Conservation (phyloP, 2,113 vertebrate species). For the Daphoenositta chrysoptera region DNA sequence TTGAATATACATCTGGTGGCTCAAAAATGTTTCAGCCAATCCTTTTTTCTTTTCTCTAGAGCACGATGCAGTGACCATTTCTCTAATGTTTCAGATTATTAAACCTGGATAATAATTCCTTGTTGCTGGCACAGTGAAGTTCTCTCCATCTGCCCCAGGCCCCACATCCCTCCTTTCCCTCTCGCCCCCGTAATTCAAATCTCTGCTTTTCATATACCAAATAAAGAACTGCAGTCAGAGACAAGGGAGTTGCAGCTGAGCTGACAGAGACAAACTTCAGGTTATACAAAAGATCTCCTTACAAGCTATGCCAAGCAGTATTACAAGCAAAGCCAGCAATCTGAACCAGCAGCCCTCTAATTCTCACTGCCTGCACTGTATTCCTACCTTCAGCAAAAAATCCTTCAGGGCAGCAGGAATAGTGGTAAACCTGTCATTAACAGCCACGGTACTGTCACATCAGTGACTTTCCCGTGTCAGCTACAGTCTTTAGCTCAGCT, state of each 20-base stretch:
- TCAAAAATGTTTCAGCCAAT: neutral
- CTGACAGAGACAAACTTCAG: constrained; percentile 46
- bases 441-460: constrained; percentile 36
- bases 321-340: constrained; percentile 33
- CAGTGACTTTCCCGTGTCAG: constrained; percentile 25
- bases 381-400: constrained; percentile 59
- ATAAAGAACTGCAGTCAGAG: neutral
- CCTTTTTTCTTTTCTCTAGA: neutral
- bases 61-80: neutral
- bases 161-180: neutral
- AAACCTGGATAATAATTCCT: neutral
- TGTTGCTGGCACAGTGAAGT: neutral
- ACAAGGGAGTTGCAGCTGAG: neutral
- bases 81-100: neutral
- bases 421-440: constrained; percentile 60
- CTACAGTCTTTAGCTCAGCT: constrained; percentile 50
- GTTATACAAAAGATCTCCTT: constrained; percentile 1
- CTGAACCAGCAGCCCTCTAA: neutral
- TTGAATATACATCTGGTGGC: neutral
- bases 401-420: constrained; percentile 54
- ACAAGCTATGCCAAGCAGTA: neutral
- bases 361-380: neutral
- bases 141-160: neutral
- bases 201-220: neutral
- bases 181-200: accelerated